Percentiles rank a stretch among this genome's conserved stretches.
Conservation (phyloP, 2,888 invertebrate species). For the Synergus umbraculus region DNA sequence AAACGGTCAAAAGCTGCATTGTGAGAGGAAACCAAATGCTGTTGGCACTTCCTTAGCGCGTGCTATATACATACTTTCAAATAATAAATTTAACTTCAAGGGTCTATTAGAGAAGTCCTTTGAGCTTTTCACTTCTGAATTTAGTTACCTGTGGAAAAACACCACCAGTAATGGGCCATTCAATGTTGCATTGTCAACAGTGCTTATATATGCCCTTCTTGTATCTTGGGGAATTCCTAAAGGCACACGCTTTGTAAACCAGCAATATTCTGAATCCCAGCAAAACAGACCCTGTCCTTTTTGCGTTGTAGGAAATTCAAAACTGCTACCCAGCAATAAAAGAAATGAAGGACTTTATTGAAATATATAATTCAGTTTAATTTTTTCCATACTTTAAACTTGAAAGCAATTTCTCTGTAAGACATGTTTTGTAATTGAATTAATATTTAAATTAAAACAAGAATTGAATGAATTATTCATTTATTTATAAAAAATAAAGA, state of each 20-base stretch:
- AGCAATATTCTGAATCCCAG: neutral
- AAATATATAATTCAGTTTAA: neutral
- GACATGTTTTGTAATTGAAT: too few species aligned
- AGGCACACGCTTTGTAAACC: conserved; percentile 20
- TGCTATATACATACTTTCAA: conserved; percentile 17
- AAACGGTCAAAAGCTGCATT: conserved; percentile 7
- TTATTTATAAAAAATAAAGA: conserved; percentile 1
- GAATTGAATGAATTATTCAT: neutral
- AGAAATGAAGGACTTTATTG: neutral
- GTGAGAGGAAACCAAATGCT: conserved; percentile 11
- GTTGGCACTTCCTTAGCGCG: neutral
- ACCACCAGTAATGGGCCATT: conserved; percentile 13
- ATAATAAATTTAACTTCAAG: conserved; percentile 30
- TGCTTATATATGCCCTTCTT: neutral
- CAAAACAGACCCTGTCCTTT: neutral
- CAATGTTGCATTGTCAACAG: neutral
- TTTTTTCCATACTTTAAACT: neutral
- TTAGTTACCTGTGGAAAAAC: neutral
- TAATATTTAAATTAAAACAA: too few species aligned
- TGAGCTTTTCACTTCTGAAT: conserved; percentile 5
- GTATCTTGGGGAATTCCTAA: conserved; percentile 14
- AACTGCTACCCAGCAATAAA: neutral
- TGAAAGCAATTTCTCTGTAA: too few species aligned
- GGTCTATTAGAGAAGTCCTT: conserved; percentile 9
- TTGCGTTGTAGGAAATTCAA: neutral